Evolutionary conservation across 2,113 vertebrate species (phyloP), one percentile per base, ranked within the genome.

Genomic region (Stigmatopora argus): DNA sequence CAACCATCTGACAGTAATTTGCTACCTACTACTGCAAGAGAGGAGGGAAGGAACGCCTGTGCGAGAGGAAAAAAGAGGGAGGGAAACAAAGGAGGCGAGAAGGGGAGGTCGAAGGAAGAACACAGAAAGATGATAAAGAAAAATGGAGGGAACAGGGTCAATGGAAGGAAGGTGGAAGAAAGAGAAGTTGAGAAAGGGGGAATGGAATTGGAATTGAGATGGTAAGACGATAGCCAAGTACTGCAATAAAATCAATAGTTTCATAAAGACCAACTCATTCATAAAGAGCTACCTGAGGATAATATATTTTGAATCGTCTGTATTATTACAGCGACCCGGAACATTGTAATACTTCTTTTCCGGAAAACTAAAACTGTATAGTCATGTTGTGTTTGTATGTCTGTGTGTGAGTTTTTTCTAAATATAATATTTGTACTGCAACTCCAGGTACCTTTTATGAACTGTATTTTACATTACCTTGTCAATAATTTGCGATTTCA

Each of bases 1-100:
- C 94, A 92, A 93, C 91, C 94, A 96, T 96, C 93, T 94, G 94
- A 96, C 94, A 94, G 91, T 93, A 92, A 92, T 96, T 95, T 94
- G 90, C 94, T 93, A 93, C 76, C 78, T 82, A 81, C 83, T 82
- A 85, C 90, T 87, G 94, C 90, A 89, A 91, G 90, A 60, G 64
- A 23, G 48, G 5, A 62, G 61, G 69, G 56, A 62, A 55, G 21
- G 56, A 57, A 34, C 31, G 72, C 44, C 23, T 66, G 60, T 72
- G 64, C 49, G 48, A 41, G 49, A 47, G 21, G 26, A 35, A 69
- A 34, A 55, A 66, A 64, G 56, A 64, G 68, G 79, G 68, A 74
- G 80, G 73, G 68, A 66, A 41, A 38, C 57, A 65, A 45, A 62
- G 58, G 38, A 64, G 51, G 26, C 69, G 45, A 64, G 51, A 45